These are phyloP conservation scores for Odontocolon sp. DNA, from an alignment of 2,888 invertebrate species.

Conservation along the genomic window DNA sequence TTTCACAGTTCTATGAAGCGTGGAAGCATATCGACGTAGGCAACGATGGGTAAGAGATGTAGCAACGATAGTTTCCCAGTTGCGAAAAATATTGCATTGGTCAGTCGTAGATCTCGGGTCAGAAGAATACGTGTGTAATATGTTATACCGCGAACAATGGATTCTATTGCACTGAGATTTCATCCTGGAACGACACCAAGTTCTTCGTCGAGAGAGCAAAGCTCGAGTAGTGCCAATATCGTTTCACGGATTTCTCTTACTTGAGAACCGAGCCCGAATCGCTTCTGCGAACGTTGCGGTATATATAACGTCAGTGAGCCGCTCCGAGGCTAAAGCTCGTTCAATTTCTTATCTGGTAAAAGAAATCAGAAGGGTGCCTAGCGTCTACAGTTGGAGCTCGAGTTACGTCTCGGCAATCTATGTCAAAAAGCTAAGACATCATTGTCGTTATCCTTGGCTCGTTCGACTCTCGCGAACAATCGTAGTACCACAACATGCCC, in stretches of 20 bases:
- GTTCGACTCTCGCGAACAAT: constrained; percentile 7
- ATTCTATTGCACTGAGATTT: constrained; percentile 62
- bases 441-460: background rate
- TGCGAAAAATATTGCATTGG: constrained; percentile 43
- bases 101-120: constrained; percentile 56
- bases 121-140: constrained; percentile 59
- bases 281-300: constrained; percentile 43
- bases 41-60: constrained; percentile 38
- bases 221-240: constrained; percentile 57
- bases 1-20: constrained; percentile 35
- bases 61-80: constrained; percentile 41
- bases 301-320: constrained; percentile 34
- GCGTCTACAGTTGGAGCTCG: background rate
- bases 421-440: constrained; percentile 43
- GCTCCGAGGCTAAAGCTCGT: constrained; percentile 33
- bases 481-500: no score
- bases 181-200: constrained; percentile 63
- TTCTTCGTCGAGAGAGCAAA: constrained; percentile 25
- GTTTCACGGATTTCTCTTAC: constrained; percentile 47
- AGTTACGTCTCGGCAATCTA: constrained; percentile 39
- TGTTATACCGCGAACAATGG: constrained; percentile 60
- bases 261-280: constrained; percentile 26
- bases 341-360: constrained; percentile 44
- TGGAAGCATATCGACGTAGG: constrained; percentile 24
- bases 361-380: constrained; percentile 30